phyloP scores from a whole-genome alignment of 2,888 invertebrate species.

The Thumatha senex region DNA sequence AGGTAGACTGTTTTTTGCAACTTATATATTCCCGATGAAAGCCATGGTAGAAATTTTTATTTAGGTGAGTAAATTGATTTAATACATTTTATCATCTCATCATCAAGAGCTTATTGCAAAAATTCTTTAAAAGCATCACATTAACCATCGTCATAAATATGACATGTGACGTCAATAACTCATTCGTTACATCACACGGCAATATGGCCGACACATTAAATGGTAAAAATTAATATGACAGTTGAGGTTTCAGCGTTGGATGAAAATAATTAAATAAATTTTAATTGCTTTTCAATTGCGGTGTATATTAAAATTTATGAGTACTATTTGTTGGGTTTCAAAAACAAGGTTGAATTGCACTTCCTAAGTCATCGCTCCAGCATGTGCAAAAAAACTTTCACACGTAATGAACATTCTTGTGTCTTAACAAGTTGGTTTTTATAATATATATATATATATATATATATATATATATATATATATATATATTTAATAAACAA shows the following conservation, averaged over 20 bases:
- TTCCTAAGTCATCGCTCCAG: background rate
- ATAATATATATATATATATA: too few relatives aligned
- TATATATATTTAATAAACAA: too few relatives aligned
- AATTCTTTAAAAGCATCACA: constrained; percentile 7
- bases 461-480: too few relatives aligned
- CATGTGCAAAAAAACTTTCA: background rate
- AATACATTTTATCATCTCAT: background rate
- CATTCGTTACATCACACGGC: constrained; percentile 13
- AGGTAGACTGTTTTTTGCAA: too few relatives aligned
- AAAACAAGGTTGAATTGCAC: too few relatives aligned
- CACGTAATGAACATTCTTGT: too few relatives aligned
- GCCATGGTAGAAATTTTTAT: too few relatives aligned
- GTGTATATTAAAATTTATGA: constrained; percentile 1
- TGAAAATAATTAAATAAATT: constrained; percentile 11
- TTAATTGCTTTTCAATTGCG: constrained; percentile 7
- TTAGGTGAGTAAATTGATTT: too few relatives aligned
- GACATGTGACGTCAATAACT: constrained; percentile 12
- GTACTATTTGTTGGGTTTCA: background rate
- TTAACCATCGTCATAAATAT: constrained; percentile 7
- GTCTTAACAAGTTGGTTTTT: too few relatives aligned
- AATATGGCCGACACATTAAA: constrained; percentile 24
- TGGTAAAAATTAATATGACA: constrained; percentile 31
- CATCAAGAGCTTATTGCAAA: constrained; percentile 1
- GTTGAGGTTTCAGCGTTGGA: constrained; percentile 10
- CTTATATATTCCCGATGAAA: too few relatives aligned